These are phyloP conservation scores for Rugalucina vietnamica DNA, from an alignment of 2,888 invertebrate genomes.

Conservation along the genomic window DNA sequence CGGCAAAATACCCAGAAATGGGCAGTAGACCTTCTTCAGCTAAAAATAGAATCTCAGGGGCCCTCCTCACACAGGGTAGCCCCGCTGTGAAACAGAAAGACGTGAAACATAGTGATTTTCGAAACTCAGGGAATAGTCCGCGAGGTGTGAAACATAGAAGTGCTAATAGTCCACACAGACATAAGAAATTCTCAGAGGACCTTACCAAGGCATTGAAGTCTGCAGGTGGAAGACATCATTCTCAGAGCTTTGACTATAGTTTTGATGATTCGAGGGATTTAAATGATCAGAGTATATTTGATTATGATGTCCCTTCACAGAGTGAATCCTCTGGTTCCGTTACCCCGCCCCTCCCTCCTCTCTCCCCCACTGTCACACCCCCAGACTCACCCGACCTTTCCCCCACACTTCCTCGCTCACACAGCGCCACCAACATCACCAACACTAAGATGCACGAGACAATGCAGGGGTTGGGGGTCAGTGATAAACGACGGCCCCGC, in stretches of 20 bases:
- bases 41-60: conserved; percentile 29
- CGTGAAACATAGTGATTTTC: background rate
- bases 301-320: conserved; percentile 64
- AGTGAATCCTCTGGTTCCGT: conserved; percentile 71
- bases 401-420: conserved; percentile 58
- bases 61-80: background rate
- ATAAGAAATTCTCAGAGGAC: conserved; percentile 38
- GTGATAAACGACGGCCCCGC: conserved; percentile 35
- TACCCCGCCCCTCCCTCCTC: conserved; percentile 76
- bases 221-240: conserved; percentile 34
- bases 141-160: background rate
- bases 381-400: conserved; percentile 64
- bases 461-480: conserved; percentile 12
- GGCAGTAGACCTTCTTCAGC: conserved; percentile 62
- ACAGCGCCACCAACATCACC: conserved; percentile 64
- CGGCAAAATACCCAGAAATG: conserved; percentile 73
- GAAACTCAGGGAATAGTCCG: conserved; percentile 9
- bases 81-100: background rate
- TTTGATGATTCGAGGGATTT: conserved; percentile 55
- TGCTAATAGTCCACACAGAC: background rate
- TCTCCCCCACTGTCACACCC: conserved; percentile 72
- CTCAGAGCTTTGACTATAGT: conserved; percentile 13
- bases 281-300: conserved; percentile 71
- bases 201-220: conserved; percentile 44
- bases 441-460: conserved; percentile 58